Percentiles rank a stretch among this genome's conserved stretches.
phyloP scores from a whole-genome alignment of 2,888 invertebrate genomes.

The Cinara cedri region DNA sequence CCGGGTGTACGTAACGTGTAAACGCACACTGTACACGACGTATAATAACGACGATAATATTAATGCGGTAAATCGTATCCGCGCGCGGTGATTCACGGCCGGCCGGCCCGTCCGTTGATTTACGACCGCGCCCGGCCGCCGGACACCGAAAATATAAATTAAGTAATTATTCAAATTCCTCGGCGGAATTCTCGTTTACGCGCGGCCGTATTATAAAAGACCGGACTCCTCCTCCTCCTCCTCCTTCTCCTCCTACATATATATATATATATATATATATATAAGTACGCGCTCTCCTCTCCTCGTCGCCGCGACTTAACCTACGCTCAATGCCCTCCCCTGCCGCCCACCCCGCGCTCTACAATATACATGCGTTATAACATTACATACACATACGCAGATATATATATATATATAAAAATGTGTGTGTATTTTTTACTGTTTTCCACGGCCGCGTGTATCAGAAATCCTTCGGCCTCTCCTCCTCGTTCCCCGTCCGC shows the following conservation, averaged over 20 bases:
- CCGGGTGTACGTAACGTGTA: neutral
- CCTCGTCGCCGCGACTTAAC: neutral
- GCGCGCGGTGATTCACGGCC: conserved; percentile 46
- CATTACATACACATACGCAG: no score
- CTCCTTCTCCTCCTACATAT: neutral
- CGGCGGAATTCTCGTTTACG: conserved; percentile 43
- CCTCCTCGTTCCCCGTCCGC: no score
- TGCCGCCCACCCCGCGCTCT: neutral
- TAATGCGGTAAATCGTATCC: no score
- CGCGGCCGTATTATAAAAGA: neutral
- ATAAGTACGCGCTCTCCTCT: no score
- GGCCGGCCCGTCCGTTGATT: conserved; percentile 51
- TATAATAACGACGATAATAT: neutral
- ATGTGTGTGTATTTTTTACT: no score
- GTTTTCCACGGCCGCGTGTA: no score
- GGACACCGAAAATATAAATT: conserved; percentile 55
- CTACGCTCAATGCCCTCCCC: neutral
- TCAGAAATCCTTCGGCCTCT: no score
- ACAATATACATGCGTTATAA: neutral
- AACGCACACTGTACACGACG: neutral
- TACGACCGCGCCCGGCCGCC: conserved; percentile 46
- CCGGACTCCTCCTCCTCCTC: neutral
- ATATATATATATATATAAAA: no score
- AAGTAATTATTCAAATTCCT: conserved; percentile 57
- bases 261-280: neutral